Evolutionary conservation across 2,888 invertebrate genomes (phyloP).

Genomic region (Lasioglossum villosulum): DNA sequence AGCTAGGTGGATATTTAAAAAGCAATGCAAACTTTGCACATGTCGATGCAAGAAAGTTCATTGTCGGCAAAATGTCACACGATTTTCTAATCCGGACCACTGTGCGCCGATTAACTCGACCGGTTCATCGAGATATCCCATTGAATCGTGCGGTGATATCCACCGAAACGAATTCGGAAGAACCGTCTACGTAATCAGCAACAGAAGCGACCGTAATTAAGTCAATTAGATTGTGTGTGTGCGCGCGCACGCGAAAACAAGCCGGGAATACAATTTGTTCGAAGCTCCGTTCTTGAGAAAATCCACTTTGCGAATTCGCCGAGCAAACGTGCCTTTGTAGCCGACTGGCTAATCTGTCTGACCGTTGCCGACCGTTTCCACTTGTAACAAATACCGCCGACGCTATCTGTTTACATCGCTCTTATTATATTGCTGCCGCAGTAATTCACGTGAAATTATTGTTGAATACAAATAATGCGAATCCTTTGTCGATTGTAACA

Average conservation of each 20-base stretch:
- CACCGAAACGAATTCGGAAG: background rate
- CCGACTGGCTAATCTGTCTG: background rate
- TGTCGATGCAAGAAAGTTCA: too few species aligned
- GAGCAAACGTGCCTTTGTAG: conserved; percentile 3
- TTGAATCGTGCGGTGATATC: background rate
- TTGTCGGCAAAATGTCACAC: too few species aligned
- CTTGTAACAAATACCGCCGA: background rate
- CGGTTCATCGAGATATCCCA: background rate
- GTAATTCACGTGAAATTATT: background rate
- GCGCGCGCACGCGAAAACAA: background rate
- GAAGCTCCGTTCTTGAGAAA: background rate
- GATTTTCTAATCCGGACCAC: too few species aligned
- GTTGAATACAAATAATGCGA: background rate
- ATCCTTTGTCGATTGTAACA: background rate
- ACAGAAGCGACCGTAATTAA: background rate
- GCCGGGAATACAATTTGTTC: background rate
- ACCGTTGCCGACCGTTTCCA: background rate
- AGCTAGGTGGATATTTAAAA: too few species aligned
- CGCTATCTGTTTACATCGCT: background rate
- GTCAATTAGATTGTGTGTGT: background rate
- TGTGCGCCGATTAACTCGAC: background rate
- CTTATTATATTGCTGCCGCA: background rate
- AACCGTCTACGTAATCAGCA: background rate
- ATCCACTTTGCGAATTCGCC: background rate
- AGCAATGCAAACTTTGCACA: too few species aligned